Conservation (phyloP, 2,888 invertebrate genomes). For the Imbricaverruca yamaguchii region DNA sequence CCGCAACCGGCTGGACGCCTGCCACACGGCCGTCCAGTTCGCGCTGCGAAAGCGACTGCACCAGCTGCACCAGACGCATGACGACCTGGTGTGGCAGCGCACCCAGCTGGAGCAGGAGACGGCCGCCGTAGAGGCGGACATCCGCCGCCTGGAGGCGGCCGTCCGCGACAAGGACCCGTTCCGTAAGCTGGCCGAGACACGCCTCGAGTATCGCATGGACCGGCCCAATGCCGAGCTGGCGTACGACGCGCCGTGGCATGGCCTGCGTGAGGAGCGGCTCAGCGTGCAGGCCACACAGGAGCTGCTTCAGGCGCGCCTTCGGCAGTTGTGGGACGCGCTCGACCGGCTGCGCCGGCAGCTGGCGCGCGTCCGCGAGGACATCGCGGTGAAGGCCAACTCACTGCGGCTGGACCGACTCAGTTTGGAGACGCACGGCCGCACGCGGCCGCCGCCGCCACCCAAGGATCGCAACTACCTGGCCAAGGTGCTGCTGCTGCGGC, state of each 20-base stretch:
- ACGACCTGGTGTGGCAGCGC: conserved; percentile 18
- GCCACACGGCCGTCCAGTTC: conserved; percentile 15
- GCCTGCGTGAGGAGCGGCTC: conserved; percentile 17
- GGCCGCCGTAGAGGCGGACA: conserved; percentile 12
- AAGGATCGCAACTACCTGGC: conserved; percentile 10
- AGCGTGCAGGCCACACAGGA: conserved; percentile 16
- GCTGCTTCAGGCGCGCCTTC: background rate
- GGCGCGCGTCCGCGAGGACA: conserved; percentile 15
- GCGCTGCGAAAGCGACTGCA: conserved; percentile 1
- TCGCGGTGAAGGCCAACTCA: conserved; percentile 17
- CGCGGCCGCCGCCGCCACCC: conserved; percentile 10
- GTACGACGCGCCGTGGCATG: conserved; percentile 15
- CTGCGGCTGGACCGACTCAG: conserved; percentile 3
- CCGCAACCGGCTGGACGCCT: conserved; percentile 6
- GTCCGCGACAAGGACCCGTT: conserved; percentile 12
- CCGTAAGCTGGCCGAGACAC: conserved; percentile 8
- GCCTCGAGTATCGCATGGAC: conserved; percentile 15
- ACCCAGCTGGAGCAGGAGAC: conserved; percentile 12
- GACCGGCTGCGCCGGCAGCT: conserved; percentile 15
- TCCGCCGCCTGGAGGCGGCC: conserved; percentile 11
- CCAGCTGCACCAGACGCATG: conserved; percentile 11
- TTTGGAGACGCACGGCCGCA: conserved; percentile 13
- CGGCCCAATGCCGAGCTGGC: conserved; percentile 2
- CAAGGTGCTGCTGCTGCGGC: conserved; percentile 20
- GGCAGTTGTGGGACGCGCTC: conserved; percentile 16